These are phyloP conservation scores for Paelopatides confundens DNA, from an alignment of 53 echinoderm and acorn worm genomes.

Conservation along the genomic window DNA sequence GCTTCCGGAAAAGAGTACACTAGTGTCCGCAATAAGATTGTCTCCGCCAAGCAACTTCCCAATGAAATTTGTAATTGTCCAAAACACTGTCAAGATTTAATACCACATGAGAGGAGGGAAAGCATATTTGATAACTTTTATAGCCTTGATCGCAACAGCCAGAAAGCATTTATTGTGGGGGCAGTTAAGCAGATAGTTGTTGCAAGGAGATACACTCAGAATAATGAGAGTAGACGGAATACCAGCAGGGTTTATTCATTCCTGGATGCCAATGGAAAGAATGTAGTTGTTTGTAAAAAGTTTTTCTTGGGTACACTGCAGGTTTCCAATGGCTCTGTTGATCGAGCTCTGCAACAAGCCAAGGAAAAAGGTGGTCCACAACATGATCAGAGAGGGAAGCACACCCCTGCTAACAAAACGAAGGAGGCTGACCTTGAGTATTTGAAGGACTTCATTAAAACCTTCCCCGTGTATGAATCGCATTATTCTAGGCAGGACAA, in stretches of 20 bases:
- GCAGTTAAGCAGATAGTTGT: not conserved
- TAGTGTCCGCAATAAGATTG: not conserved
- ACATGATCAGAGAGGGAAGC: not conserved
- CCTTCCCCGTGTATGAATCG: not conserved
- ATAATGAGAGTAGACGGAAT: not conserved
- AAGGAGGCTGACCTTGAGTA: not conserved
- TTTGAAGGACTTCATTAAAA: slow-evolving; percentile 7
- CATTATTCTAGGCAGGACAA: not conserved
- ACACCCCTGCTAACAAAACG: not conserved
- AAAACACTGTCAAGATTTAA: not conserved
- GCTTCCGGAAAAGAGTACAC: not conserved
- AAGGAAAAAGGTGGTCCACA: not conserved
- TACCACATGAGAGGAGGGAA: not conserved
- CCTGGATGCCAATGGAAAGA: not conserved
- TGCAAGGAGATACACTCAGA: not conserved
- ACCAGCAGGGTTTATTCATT: not conserved
- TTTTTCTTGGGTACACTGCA: not conserved
- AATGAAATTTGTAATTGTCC: not conserved
- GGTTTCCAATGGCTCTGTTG: not conserved
- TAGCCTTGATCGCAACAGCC: not conserved
- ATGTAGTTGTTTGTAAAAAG: not conserved
- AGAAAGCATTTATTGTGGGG: slow-evolving; percentile 6
- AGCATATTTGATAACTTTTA: not conserved
- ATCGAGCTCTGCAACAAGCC: not conserved
- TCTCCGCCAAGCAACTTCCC: not conserved